These are phyloP conservation scores for Corythoichthys haematopterus DNA, from an alignment of 2,113 vertebrate species.

Conservation along the genomic window DNA sequence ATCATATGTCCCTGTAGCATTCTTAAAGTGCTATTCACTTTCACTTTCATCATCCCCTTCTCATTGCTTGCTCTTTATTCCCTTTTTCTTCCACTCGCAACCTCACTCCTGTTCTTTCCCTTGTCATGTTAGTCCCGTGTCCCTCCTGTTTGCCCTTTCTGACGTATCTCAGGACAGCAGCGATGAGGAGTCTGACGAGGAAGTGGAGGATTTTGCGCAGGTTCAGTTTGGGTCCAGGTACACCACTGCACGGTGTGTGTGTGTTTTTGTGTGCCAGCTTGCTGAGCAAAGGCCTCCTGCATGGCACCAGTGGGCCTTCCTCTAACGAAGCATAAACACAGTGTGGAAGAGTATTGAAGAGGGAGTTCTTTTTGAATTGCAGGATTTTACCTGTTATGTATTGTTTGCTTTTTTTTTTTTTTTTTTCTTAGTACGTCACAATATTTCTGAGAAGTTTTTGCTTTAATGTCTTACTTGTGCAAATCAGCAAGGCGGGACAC, in stretches of 20 bases:
- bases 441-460: no score
- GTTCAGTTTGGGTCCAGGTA: slow-evolving; percentile 99
- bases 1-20: slow-evolving; percentile 11
- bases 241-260: slow-evolving; percentile 67
- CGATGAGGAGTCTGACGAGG: slow-evolving; percentile 83
- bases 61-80: slow-evolving; percentile 15
- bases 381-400: no score
- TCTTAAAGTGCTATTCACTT: slow-evolving; percentile 27
- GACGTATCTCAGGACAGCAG: slow-evolving; percentile 93
- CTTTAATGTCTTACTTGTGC: no score
- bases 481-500: no score
- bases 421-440: no score
- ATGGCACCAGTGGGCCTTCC: slow-evolving; percentile 46
- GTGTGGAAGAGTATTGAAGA: slow-evolving; percentile 9
- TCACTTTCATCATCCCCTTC: slow-evolving; percentile 2
- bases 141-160: slow-evolving; percentile 87
- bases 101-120: slow-evolving; percentile 46
- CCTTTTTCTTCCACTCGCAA: slow-evolving; percentile 9
- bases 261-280: slow-evolving; percentile 46
- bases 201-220: slow-evolving; percentile 86
- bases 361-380: no score
- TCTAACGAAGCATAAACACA: slow-evolving; percentile 43
- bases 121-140: slow-evolving; percentile 82
- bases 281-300: slow-evolving; percentile 37
- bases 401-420: no score